These are phyloP conservation scores for Pampusana beccarii DNA, from an alignment of 2,113 vertebrate genomes.

Conservation along the genomic window DNA sequence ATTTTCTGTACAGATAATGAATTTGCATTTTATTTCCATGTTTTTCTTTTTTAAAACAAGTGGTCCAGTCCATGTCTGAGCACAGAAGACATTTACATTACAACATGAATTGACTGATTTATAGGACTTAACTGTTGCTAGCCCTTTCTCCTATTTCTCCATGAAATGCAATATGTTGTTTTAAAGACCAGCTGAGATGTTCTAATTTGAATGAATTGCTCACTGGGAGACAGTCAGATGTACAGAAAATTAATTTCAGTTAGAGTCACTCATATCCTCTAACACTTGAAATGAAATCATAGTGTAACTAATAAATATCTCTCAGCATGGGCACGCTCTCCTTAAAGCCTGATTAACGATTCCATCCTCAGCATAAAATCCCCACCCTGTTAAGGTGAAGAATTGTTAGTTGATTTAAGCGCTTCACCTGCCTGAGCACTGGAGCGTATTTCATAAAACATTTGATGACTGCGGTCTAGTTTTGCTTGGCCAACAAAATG, in stretches of 20 bases:
- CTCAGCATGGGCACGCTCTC: not conserved
- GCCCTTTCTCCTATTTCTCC: not conserved
- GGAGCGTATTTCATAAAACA: slow-evolving; percentile 2
- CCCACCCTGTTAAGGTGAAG: slow-evolving; percentile 45
- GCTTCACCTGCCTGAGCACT: slow-evolving; percentile 49
- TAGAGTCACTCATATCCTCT: slow-evolving; percentile 30
- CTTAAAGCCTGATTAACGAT: slow-evolving; percentile 51
- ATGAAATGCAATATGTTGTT: not conserved
- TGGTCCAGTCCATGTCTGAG: not conserved
- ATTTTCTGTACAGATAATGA: not conserved
- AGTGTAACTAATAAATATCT: slow-evolving; percentile 54
- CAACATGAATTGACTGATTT: not conserved
- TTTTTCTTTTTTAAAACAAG: slow-evolving; percentile 29
- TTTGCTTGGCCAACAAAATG: not conserved
- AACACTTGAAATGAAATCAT: slow-evolving; percentile 45
- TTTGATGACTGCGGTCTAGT: not conserved
- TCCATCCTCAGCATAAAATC: slow-evolving; percentile 51
- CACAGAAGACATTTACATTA: not conserved
- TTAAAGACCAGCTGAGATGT: slow-evolving; percentile 9
- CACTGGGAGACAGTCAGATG: slow-evolving; percentile 3
- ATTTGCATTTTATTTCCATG: slow-evolving; percentile 35
- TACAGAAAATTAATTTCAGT: slow-evolving; percentile 37
- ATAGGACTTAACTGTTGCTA: not conserved
- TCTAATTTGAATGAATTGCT: slow-evolving; percentile 29
- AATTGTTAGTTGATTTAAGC: slow-evolving; percentile 59